Conservation (phyloP, 2,888 invertebrate species). For the Stictocephala bisonia region DNA sequence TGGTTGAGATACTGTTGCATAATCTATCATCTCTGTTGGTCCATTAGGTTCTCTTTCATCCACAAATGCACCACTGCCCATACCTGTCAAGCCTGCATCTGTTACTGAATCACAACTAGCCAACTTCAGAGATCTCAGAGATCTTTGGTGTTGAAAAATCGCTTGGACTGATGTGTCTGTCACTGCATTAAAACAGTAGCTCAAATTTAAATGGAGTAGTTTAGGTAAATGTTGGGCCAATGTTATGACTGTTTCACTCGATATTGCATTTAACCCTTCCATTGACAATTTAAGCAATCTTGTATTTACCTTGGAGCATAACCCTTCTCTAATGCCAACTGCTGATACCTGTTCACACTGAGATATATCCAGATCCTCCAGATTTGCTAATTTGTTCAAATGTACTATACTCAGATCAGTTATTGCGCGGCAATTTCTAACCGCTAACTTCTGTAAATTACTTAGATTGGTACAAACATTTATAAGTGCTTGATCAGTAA, state of each 20-base stretch:
- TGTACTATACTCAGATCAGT: slow-evolving; percentile 72
- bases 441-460: slow-evolving; percentile 71
- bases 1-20: slow-evolving; percentile 54
- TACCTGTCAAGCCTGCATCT: slow-evolving; percentile 78
- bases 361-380: slow-evolving; percentile 74
- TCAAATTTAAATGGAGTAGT: slow-evolving; percentile 72
- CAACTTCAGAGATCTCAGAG: slow-evolving; percentile 71
- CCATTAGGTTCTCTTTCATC: background rate
- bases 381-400: slow-evolving; percentile 68
- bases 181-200: slow-evolving; percentile 77
- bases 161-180: slow-evolving; percentile 72
- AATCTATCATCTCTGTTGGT: background rate
- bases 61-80: slow-evolving; percentile 65
- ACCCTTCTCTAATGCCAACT: slow-evolving; percentile 71
- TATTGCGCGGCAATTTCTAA: slow-evolving; percentile 74
- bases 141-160: slow-evolving; percentile 73
- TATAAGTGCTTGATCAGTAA: slow-evolving; percentile 73
- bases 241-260: slow-evolving; percentile 71
- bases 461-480: slow-evolving; percentile 71
- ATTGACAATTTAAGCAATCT: slow-evolving; percentile 69
- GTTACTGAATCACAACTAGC: slow-evolving; percentile 76
- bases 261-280: slow-evolving; percentile 71
- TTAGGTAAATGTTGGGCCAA: slow-evolving; percentile 71
- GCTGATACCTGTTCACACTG: slow-evolving; percentile 73
- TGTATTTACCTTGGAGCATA: slow-evolving; percentile 68